A percentile compares a stretch with the other conserved stretches of the same genome.
These are phyloP conservation scores for Acrossocheilus fasciatus DNA, from an alignment of 2,797 vertebrate species.

Conservation along the genomic window DNA sequence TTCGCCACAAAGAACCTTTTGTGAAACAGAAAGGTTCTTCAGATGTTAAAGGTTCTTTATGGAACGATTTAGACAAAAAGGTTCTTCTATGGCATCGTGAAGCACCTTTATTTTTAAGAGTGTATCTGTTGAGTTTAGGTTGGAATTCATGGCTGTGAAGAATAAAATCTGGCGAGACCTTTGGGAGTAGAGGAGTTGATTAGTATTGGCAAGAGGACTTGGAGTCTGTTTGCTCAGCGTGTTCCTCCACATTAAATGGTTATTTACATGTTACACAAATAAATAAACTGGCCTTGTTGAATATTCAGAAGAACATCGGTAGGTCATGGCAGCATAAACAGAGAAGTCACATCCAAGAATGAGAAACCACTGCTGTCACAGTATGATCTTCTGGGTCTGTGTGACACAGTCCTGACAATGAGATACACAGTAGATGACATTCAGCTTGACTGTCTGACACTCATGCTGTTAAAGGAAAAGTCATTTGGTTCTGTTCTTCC, in stretches of 20 bases:
- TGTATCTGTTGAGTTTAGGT: constrained; percentile 10
- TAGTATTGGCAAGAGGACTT: constrained; percentile 68
- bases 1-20: no score
- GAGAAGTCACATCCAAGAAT: constrained; percentile 60
- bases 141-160: not conserved
- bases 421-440: constrained; percentile 30
- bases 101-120: no score
- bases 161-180: constrained; percentile 27
- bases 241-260: constrained; percentile 68
- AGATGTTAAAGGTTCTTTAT: no score
- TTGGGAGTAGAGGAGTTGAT: constrained; percentile 61
- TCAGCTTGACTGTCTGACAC: constrained; percentile 30
- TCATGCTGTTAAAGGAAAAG: constrained; percentile 30
- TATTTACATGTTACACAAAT: constrained; percentile 73
- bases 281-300: constrained; percentile 69
- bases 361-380: constrained; percentile 58
- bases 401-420: constrained; percentile 28
- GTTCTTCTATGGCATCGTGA: no score
- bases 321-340: constrained; percentile 68
- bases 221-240: constrained; percentile 69
- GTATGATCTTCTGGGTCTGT: constrained; percentile 50
- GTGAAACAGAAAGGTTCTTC: no score
- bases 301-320: constrained; percentile 71
- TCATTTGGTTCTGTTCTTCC: constrained; percentile 26
- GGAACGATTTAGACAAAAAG: no score